These are phyloP conservation scores for Bostrychus sinensis DNA, from an alignment of 2,113 vertebrate genomes.

Conservation along the genomic window DNA sequence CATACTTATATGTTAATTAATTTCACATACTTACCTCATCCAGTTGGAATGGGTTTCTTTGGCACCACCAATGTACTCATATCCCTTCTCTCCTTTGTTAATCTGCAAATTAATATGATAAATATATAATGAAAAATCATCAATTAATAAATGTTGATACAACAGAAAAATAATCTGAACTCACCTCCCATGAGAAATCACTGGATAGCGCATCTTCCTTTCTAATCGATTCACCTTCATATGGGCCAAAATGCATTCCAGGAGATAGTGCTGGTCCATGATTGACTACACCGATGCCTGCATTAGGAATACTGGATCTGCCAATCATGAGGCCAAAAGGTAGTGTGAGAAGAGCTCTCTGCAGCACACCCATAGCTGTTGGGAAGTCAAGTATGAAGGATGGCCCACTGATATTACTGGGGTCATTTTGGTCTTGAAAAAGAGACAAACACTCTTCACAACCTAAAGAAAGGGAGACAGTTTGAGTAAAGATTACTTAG, in stretches of 20 bases:
- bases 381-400: conserved; percentile 79
- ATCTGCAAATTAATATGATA: conserved; percentile 66
- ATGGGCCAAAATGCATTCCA: conserved; percentile 86
- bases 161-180: conserved; percentile 8
- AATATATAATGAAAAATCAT: not conserved
- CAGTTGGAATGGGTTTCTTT: conserved; percentile 82
- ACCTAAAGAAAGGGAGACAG: conserved; percentile 58
- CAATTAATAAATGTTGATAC: not conserved
- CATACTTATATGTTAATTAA: not conserved
- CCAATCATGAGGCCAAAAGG: conserved; percentile 81
- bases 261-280: conserved; percentile 70
- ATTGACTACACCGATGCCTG: conserved; percentile 85
- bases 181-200: conserved; percentile 87
- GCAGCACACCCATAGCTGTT: conserved; percentile 61
- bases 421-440: conserved; percentile 75
- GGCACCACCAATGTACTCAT: conserved; percentile 81
- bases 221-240: conserved; percentile 78
- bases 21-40: conserved; percentile 80
- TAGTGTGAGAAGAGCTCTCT: conserved; percentile 81
- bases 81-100: conserved; percentile 74
- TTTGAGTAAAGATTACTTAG: not conserved
- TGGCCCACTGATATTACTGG: conserved; percentile 67
- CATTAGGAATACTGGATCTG: conserved; percentile 78
- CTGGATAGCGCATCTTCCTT: conserved; percentile 77
- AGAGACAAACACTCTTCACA: conserved; percentile 82